phyloP scores from a whole-genome alignment of 2,113 vertebrate species.

The Halcyon malimbica region DNA sequence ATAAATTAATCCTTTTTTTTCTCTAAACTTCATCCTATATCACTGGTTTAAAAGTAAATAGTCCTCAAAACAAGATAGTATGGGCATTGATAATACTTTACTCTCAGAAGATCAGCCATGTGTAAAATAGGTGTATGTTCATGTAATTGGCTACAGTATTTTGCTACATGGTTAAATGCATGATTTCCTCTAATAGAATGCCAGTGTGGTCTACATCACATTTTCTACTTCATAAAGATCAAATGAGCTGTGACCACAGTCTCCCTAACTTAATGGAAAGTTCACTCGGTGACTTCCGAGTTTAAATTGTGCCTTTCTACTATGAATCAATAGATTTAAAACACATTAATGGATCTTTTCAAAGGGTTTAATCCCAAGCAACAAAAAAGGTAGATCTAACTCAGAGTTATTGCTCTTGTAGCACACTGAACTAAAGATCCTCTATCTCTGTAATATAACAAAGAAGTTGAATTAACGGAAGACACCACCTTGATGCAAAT shows the following conservation, averaged over 20 bases:
- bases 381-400: conserved; percentile 28
- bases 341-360: conserved; percentile 60
- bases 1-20: conserved; percentile 30
- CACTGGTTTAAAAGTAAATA: conserved; percentile 64
- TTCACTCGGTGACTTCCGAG: conserved; percentile 73
- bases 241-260: conserved; percentile 81
- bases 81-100: conserved; percentile 65
- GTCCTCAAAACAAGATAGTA: conserved; percentile 62
- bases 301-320: conserved; percentile 74
- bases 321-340: conserved; percentile 75
- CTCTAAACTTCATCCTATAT: conserved; percentile 22
- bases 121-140: conserved; percentile 77
- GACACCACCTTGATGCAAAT: neutral
- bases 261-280: conserved; percentile 79
- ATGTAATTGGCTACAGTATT: conserved; percentile 76
- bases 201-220: conserved; percentile 74
- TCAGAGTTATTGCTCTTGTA: conserved; percentile 57
- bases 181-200: conserved; percentile 79
- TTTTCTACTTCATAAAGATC: conserved; percentile 80
- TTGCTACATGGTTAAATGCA: conserved; percentile 77
- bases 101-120: conserved; percentile 51
- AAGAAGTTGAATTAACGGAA: conserved; percentile 34
- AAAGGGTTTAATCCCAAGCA: conserved; percentile 56
- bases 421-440: neutral
- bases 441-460: conserved; percentile 17